Base-by-base conservation (phyloP, 2,888 invertebrate species). In the Cataglyphis altisquamis region DNA sequence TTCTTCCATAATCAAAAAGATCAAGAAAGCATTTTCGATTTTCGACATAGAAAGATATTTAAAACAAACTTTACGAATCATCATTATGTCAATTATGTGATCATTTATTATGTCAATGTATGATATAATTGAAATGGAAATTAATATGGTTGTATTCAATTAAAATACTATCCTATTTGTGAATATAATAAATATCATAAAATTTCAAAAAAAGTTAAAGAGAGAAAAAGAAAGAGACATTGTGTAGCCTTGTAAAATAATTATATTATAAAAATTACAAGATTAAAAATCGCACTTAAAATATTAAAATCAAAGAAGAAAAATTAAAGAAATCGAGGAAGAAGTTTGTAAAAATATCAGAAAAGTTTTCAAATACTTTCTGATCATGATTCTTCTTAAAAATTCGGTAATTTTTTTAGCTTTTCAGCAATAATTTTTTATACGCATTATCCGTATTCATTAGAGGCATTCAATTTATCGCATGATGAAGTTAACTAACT, bases 401-500 rank as follows among this genome's bases (percentile, higher is more conserved):
- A 68, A 57, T 77, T 77, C 15, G 48, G 1, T 55, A 29, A 55
- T n/a, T 52, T 48, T 48, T 45, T 12, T 45, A 64, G 4, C 6
- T 77, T 67, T 6, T 57, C 6, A 29, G 0, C 18, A 32, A 32
- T 68, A 29, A 39, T n/a, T 55, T 41, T 41, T 32, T 29, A 62
- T 32, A 32, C 21, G 9, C n/a, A 67, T 67, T 77, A 41, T 67
- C 39, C 29, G 29, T 39, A 18, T 6, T 55, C 21, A 32, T 74
- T 68, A 41, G 0, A 41, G 41, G 41, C 55, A 77, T 77, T 67
- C 55, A 21, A 68, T 57, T 68, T 67, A 39, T 15, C n/a, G 32
- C 41, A 41, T n/a, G 68, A 68, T 55, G 36, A 57, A 77, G 68
- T 67, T 29, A 67, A 77, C 77, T 77, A 57, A 77, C 64, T 75